Evolutionary conservation across 2,888 invertebrate species (phyloP), one percentile per base, ranked within the genome.

Genomic region (Dexiosoma caninum): DNA sequence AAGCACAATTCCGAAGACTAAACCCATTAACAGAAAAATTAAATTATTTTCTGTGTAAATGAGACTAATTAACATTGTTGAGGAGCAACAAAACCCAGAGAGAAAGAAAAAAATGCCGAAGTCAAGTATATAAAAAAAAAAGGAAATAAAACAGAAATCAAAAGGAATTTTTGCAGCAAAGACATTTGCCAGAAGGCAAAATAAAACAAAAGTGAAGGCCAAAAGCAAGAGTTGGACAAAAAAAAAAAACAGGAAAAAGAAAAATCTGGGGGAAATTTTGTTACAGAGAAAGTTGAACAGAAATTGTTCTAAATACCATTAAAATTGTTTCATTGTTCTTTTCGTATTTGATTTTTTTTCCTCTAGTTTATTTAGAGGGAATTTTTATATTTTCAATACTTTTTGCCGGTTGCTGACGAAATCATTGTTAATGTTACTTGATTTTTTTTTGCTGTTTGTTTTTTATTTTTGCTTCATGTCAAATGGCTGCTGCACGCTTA

Each of bases 11-110:
- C 12, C 9, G 32, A 66, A 37, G 46, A 51, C 49, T 14, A 69
- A 67, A 16, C 12, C 14, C 69, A 69, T 40, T 40, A 67, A 51
- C 32, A 51, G 40, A 51, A 35, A 59, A 55, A 76, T 55, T 16
- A 67, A 62, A 66, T 76, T 80, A 49, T 72, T 70, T 77, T 72
- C 72, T 67, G 72, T 81, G 62, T 81, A 81, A 81, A 81, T 77
- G 72, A 81, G 76, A 81, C 80, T 81, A 77, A 81, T 81, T 81
- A 77, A 81, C 80, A 77, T 77, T 62, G 55, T 77, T 76, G 64
- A 75, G 55, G 40, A 77, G 76, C 72, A 77, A 42, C 67, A 72
- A 57, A 51, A 72, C 23, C 10, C 44, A 16, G 7, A 10, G 44
- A 40, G 19, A n/a, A 40, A 67, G n/a, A n/a, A 44, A 35, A 19